phyloP scores from a whole-genome alignment of 2,797 vertebrate species.

The Premnoplex brunnescens region DNA sequence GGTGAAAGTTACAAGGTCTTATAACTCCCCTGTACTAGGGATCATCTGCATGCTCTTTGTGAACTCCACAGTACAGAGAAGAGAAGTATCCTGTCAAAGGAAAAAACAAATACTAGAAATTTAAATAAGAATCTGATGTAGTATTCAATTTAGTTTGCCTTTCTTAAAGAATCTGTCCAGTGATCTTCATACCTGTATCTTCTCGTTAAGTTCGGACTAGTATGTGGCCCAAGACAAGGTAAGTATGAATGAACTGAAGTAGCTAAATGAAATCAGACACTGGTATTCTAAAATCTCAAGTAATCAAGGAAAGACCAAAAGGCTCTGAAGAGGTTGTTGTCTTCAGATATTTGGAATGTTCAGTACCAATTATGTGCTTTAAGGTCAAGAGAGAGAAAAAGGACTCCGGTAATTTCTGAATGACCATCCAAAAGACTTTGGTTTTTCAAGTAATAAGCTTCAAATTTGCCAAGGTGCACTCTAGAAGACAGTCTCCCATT shows the following conservation, averaged over 20 bases:
- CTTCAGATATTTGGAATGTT: neutral
- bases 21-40: neutral
- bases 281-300: neutral
- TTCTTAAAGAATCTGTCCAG: neutral
- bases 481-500: neutral
- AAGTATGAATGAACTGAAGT: neutral
- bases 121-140: neutral
- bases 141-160: neutral
- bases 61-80: neutral
- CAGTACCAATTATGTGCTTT: neutral
- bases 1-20: neutral
- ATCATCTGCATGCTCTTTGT: neutral
- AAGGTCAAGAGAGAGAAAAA: neutral
- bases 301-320: neutral
- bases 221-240: neutral
- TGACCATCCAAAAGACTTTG: neutral
- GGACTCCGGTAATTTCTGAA: neutral
- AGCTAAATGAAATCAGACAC: neutral
- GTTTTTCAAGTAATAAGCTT: neutral
- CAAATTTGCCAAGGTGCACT: neutral
- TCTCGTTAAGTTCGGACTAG: neutral
- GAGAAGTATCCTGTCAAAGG: neutral
- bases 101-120: neutral
- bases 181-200: neutral
- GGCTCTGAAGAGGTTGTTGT: neutral